These are phyloP conservation scores for Alcis repandata DNA, from an alignment of 2,888 invertebrate species.

Conservation along the genomic window DNA sequence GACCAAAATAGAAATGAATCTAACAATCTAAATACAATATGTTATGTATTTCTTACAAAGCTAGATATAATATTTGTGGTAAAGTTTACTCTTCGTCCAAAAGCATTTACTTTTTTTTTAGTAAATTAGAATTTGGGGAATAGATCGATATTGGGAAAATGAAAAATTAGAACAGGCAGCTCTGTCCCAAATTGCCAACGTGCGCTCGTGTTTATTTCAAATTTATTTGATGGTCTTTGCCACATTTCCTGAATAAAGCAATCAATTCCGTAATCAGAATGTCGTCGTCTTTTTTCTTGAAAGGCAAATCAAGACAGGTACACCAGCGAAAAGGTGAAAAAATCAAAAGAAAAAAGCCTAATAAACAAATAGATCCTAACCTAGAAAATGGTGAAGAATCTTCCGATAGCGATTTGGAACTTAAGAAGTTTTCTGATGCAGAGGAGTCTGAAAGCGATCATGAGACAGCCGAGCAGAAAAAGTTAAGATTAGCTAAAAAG, in stretches of 20 bases:
- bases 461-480: slow-evolving; percentile 96
- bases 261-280: slow-evolving; percentile 51
- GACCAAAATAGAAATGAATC: no score
- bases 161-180: neutral
- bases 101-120: no score
- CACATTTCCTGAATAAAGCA: slow-evolving; percentile 11
- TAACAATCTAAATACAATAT: no score
- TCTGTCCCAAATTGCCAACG: slow-evolving; percentile 10
- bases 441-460: slow-evolving; percentile 88
- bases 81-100: no score
- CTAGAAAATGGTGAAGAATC: slow-evolving; percentile 87
- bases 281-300: slow-evolving; percentile 88
- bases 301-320: slow-evolving; percentile 85
- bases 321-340: slow-evolving; percentile 85
- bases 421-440: slow-evolving; percentile 82
- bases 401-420: slow-evolving; percentile 88
- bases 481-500: slow-evolving; percentile 94
- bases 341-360: slow-evolving; percentile 70
- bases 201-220: slow-evolving; percentile 22
- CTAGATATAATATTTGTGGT: no score
- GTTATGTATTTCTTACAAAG: no score
- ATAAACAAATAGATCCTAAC: slow-evolving; percentile 72
- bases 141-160: no score
- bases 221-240: neutral
- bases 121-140: no score